phyloP scores from a whole-genome alignment of 2,797 vertebrate genomes.

The Clarias fuscus region DNA sequence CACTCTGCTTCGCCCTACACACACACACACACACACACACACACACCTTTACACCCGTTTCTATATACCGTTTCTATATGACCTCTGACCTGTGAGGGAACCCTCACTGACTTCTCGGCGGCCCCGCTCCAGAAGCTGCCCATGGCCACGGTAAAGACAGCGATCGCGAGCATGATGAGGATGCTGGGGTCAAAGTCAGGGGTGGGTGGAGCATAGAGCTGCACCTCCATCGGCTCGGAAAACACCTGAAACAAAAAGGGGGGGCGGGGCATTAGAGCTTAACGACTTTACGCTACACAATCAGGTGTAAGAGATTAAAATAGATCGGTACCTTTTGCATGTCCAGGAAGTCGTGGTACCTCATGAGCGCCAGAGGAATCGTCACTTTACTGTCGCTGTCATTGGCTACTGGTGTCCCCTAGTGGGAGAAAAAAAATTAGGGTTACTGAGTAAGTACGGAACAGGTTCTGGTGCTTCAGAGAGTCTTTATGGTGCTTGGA shows the following conservation, averaged over 20 bases:
- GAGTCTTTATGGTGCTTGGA: no score
- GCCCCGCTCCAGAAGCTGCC: conserved; percentile 93
- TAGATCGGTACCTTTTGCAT: conserved; percentile 78
- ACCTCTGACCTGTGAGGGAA: background rate
- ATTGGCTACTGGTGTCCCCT: conserved; percentile 79
- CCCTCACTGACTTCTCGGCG: conserved; percentile 81
- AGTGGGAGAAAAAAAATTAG: conserved; percentile 43
- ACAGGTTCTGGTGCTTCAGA: no score
- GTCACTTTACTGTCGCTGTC: conserved; percentile 74
- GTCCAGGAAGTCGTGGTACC: conserved; percentile 77
- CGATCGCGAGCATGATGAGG: conserved; percentile 86
- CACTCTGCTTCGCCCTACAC: conserved; percentile 74
- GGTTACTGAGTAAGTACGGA: background rate
- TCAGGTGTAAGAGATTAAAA: background rate
- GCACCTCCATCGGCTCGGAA: conserved; percentile 73
- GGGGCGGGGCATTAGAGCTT: background rate
- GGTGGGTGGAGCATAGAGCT: conserved; percentile 79
- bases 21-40: conserved; percentile 36
- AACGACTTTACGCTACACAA: background rate
- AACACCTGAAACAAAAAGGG: conserved; percentile 74
- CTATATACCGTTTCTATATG: background rate
- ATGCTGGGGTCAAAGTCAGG: conserved; percentile 83
- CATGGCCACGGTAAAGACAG: conserved; percentile 83
- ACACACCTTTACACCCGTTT: conserved; percentile 29
- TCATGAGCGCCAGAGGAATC: conserved; percentile 85